Evolutionary conservation across 2,797 vertebrate species (phyloP), one percentile per base, ranked within the genome.

Genomic region (Sebastes dallii): DNA sequence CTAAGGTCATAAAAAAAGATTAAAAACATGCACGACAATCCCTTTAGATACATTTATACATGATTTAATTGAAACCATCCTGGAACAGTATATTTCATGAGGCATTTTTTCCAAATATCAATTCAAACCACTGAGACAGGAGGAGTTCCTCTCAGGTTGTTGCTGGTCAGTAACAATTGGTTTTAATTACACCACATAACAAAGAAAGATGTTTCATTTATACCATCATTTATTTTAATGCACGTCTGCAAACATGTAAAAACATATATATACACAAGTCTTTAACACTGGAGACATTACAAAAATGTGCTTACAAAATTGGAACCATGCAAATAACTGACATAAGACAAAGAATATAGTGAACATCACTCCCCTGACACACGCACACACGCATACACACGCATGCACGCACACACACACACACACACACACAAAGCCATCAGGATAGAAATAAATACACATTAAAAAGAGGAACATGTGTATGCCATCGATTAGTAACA

Each of bases 271-370:
- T 80, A 32, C 80, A 88, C 77, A 91, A 78, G 42, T 84, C 59
- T 83, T 42, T 52, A 89, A 86, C 85, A 91, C 85, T 79, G 77
- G 25, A 82, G 84, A 89, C 72, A 1, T 75, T 91, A 86, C 81
- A 88, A 93, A 92, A 87, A 86, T 78, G 62, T 71, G 66, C 65
- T 89, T 91, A 91, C 77, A 88, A 90, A 93, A 88, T 74, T 29
- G 30, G 84, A 87, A 79, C 34, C 88, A 92, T 92, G 91, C 91
- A 92, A 87, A 80, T 81, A 80, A 85, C 55, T 54, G 67, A 83
- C 81, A 71, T 42, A 65, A 52, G 64, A 87, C 73, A 64, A 13
- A 73, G 52, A 81, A 24, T 64, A 73, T 36, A 81, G n/a, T 73
- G 36, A 73, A 73, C 71, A 27, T 27, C 73, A 32, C 20, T 46